Base-by-base conservation (phyloP, 2,888 invertebrate genomes). In the Drosophila paramelanica region DNA sequence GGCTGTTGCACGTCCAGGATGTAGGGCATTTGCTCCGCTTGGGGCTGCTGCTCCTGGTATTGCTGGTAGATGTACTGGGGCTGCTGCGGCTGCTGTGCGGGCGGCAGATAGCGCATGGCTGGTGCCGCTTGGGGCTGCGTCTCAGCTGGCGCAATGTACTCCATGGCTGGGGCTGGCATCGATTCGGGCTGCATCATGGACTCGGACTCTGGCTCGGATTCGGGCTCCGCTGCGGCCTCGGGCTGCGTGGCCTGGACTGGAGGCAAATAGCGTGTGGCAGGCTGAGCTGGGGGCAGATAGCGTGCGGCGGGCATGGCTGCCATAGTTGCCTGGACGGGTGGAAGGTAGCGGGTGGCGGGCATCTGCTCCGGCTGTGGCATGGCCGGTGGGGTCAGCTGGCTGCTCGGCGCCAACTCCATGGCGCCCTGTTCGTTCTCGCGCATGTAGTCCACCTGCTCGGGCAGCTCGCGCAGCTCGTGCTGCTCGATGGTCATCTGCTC, bases 381-480 rank as follows among this genome's bases (percentile, higher is more conserved):
- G 6, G 68, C 82, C 17, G 90, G 82, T 0, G 88, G 75, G 14
- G 78, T 88, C 5, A 86, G 46, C 25, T 75, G 67, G 23, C 80
- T 82, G 73, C 82, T 88, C 56, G 82, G 82, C 36, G 79, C 55
- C 14, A 55, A 3, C 17, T 84, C 86, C 83, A 88, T 85, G 45
- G 10, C 60, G 13, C 66, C 72, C 10, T 68, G 73, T 0, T 70
- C 73, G 13, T 67, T 78, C 23, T 73, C 70, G 3, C 61, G 77
- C 68, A 89, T 72, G 52, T 84, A 89, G 42, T 89, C 90, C 42
- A 90, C 84, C 73, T 90, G 89, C 43, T 89, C 89, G 13, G 90
- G 90, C 65, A 90, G 51, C 27, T 89, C 90, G 0, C 85, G 75
- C 55, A 90, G 68, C 62, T 90, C 81, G 49, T 90, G 90, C 67